A percentile compares a stretch with the other conserved stretches of the same genome.
Evolutionary conservation across 2,113 vertebrate species (phyloP).

Genomic region (Festucalex cinctus): DNA sequence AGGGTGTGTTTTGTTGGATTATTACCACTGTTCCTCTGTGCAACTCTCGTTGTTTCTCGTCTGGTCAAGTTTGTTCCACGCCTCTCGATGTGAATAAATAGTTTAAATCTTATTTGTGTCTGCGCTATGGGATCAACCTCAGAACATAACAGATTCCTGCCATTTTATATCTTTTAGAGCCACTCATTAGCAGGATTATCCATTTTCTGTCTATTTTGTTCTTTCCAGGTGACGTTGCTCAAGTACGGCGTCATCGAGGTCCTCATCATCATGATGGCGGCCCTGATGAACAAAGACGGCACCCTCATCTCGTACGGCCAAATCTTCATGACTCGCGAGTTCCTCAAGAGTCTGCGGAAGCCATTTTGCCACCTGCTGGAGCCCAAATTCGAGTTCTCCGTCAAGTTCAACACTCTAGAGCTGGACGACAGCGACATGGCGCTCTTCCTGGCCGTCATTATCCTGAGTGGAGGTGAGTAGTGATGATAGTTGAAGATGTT

Average conservation of each 20-base stretch:
- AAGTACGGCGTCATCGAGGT: conserved; percentile 97
- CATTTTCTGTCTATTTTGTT: background rate
- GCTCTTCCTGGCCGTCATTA: conserved; percentile 96
- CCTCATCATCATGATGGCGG: conserved; percentile 92
- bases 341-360: conserved; percentile 95
- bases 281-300: conserved; percentile 98
- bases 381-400: conserved; percentile 97
- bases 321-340: conserved; percentile 98
- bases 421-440: conserved; percentile 97
- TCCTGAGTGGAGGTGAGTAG: conserved; percentile 92
- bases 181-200: no score
- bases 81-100: no score
- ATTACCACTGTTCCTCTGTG: no score
- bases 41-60: no score
- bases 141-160: no score
- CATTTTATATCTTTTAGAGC: no score
- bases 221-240: conserved; percentile 83
- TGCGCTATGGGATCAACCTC: no score
- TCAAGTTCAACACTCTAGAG: conserved; percentile 97
- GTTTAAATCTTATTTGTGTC: no score
- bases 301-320: conserved; percentile 93
- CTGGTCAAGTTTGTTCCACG: no score
- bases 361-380: conserved; percentile 97
- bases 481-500: background rate
- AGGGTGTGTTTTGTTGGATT: no score